A percentile compares a stretch with the other conserved stretches of the same genome.
Evolutionary conservation across 1,140 invertebrate genomes (phyloP).

Genomic region (Phocides pigmalion): DNA sequence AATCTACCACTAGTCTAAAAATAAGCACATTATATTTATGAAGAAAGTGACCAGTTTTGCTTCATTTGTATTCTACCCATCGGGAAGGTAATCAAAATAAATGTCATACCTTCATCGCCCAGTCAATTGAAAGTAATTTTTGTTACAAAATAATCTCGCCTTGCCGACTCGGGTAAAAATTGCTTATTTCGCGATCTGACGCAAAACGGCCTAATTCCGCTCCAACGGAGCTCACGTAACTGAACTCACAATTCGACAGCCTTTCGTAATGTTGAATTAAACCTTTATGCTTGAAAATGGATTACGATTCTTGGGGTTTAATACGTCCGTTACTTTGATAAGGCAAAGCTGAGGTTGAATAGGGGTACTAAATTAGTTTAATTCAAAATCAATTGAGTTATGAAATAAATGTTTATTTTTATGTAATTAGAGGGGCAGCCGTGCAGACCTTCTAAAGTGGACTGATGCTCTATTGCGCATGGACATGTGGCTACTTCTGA

Average conservation of each 20-base stretch:
- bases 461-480: too few species aligned
- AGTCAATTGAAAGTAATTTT: conserved; percentile 35
- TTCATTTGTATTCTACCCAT: conserved; percentile 30
- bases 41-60: conserved; percentile 12
- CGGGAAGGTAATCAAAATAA: conserved; percentile 11
- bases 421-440: too few species aligned
- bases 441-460: too few species aligned
- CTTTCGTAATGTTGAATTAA: conserved; percentile 35
- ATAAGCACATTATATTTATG: not conserved
- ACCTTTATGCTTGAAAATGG: conserved; percentile 35
- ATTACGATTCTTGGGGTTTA: conserved; percentile 30
- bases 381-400: not conserved
- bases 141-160: conserved; percentile 29
- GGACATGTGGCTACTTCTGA: too few species aligned
- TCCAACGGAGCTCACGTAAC: conserved; percentile 17
- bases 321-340: conserved; percentile 26
- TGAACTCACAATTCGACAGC: conserved; percentile 27
- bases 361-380: not conserved
- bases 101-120: conserved; percentile 14
- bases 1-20: too few species aligned
- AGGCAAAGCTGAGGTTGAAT: not conserved
- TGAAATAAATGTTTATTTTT: too few species aligned
- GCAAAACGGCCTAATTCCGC: conserved; percentile 26
- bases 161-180: conserved; percentile 24
- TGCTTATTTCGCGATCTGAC: conserved; percentile 26